Percentiles rank a stretch among this genome's conserved stretches.
Conservation (phyloP, 2,888 invertebrate species). For the Agrotis exclamationis region DNA sequence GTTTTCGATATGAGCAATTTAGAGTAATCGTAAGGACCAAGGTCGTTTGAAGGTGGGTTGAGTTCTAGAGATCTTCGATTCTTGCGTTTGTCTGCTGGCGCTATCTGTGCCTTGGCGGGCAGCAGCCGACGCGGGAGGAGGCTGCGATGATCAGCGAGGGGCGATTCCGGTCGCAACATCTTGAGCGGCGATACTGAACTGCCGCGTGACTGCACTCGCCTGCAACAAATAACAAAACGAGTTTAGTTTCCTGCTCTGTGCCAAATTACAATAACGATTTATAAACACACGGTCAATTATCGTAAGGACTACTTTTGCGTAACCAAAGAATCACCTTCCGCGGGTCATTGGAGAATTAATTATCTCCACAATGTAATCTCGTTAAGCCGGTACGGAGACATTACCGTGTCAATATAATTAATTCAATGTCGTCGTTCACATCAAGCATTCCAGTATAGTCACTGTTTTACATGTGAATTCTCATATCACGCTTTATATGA, state of each 20-base stretch:
- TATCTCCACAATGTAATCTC: conserved; percentile 44
- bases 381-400: conserved; percentile 45
- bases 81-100: conserved; percentile 86
- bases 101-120: conserved; percentile 87
- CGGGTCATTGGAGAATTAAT: conserved; percentile 40
- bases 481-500: conserved; percentile 48
- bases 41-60: conserved; percentile 83
- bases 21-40: conserved; percentile 85
- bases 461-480: conserved; percentile 15
- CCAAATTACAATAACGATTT: conserved; percentile 1
- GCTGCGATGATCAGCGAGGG: conserved; percentile 90
- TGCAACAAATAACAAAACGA: conserved; percentile 76
- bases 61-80: conserved; percentile 89
- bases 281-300: conserved; percentile 14
- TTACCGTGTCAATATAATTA: conserved; percentile 59
- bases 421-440: conserved; percentile 55
- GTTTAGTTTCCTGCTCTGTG: background rate
- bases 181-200: conserved; percentile 80
- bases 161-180: conserved; percentile 90
- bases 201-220: conserved; percentile 83
- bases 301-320: conserved; percentile 14
- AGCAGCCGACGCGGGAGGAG: conserved; percentile 87
- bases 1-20: conserved; percentile 89
- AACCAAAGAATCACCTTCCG: conserved; percentile 30
- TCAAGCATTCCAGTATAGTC: conserved; percentile 48